A percentile compares a stretch with the other conserved stretches of the same genome.
These are phyloP conservation scores for Drosophila nebulosa DNA, from an alignment of 1,140 invertebrate genomes.

Conservation along the genomic window DNA sequence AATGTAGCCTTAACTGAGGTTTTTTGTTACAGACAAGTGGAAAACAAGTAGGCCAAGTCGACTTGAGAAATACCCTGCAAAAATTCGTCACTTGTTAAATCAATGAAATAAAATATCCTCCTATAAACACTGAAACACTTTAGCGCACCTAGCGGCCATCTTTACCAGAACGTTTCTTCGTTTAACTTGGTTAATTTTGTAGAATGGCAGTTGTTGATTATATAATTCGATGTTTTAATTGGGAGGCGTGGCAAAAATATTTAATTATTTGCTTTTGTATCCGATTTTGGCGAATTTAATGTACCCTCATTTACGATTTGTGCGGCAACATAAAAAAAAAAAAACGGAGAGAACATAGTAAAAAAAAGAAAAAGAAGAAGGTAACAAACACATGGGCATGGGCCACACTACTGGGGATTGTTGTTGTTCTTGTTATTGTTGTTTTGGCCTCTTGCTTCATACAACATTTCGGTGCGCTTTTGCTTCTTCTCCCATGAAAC, in stretches of 20 bases:
- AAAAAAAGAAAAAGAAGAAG: neutral
- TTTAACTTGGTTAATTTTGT: too few species aligned
- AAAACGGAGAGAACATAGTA: neutral
- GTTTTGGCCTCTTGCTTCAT: slow-evolving; percentile 10
- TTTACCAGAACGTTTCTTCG: too few species aligned
- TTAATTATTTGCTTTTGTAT: too few species aligned
- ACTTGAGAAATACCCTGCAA: too few species aligned
- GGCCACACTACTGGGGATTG: slow-evolving; percentile 39
- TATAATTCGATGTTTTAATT: too few species aligned
- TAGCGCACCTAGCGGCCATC: too few species aligned
- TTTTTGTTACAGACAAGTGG: slow-evolving; percentile 18
- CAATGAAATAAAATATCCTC: too few species aligned
- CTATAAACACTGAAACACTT: too few species aligned
- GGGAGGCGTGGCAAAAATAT: too few species aligned
- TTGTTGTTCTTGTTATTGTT: neutral
- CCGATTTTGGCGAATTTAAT: too few species aligned
- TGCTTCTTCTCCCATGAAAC: slow-evolving; percentile 3
- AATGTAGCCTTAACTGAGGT: slow-evolving; percentile 14
- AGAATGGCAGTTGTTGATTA: too few species aligned
- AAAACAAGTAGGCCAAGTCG: slow-evolving; percentile 31
- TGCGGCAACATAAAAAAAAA: slow-evolving; percentile 8
- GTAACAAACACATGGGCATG: slow-evolving; percentile 4
- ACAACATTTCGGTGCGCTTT: neutral
- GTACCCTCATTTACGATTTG: neutral
- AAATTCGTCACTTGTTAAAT: too few species aligned